phyloP scores from a whole-genome alignment of 1,140 invertebrate species.

The Adoxophyes honmai region DNA sequence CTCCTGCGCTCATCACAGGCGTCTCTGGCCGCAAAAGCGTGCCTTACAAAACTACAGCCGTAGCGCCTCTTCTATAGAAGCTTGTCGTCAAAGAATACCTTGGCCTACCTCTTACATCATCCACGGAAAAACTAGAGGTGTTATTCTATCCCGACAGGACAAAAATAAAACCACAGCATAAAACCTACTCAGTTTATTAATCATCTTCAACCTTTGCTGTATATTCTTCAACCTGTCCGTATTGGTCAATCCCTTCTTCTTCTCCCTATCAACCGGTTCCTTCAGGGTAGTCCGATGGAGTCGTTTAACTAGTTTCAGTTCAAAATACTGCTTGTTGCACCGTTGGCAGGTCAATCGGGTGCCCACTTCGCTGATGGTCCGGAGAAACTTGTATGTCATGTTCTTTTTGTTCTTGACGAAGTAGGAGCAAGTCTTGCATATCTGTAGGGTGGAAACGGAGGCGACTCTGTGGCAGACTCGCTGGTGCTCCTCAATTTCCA shows the following conservation, averaged over 20 bases:
- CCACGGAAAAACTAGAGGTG: too few relatives aligned
- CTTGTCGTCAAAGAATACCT: too few relatives aligned
- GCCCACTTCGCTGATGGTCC: conserved; percentile 12
- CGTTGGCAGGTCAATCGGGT: conserved; percentile 12
- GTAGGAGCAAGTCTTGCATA: conserved; percentile 25
- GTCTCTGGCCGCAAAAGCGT: too few relatives aligned
- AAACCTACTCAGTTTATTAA: conserved; percentile 15
- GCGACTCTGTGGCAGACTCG: background rate
- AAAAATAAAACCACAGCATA: background rate
- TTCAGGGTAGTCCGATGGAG: conserved; percentile 2
- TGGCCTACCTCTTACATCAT: too few relatives aligned
- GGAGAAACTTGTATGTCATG: conserved; percentile 18
- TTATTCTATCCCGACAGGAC: background rate
- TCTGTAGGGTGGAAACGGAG: background rate
- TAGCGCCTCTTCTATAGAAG: too few relatives aligned
- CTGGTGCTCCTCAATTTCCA: background rate
- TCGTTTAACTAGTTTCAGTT: conserved; percentile 21
- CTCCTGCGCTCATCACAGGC: too few relatives aligned
- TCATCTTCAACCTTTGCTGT: conserved; percentile 10
- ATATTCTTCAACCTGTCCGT: conserved; percentile 15
- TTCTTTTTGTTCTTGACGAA: conserved; percentile 20
- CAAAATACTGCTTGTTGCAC: conserved; percentile 26
- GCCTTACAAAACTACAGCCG: too few relatives aligned
- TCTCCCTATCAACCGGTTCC: conserved; percentile 7
- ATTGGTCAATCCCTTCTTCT: conserved; percentile 9